Evolutionary conservation across 2,797 vertebrate genomes (phyloP), one percentile per base, ranked within the genome.

Genomic region (Psittacula derbiana): DNA sequence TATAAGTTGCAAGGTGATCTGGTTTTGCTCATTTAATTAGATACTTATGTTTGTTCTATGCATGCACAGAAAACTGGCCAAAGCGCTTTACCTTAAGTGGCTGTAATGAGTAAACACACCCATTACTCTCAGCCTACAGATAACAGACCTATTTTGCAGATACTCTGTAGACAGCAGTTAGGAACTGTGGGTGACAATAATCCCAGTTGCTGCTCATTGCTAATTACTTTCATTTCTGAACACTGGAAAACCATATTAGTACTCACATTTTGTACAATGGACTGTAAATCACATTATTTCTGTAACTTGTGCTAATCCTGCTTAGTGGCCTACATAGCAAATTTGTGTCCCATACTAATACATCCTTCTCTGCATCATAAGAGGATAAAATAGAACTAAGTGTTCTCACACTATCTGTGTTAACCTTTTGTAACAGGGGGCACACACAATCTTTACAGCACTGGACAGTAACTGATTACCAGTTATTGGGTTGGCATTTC

Each of bases 11-110:
- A 86, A 92, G 60, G 83, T 83, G 82, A 91, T 93, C 88, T 93
- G 76, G 55, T 93, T 95, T 96, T 46, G 15, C 80, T 96, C 80
- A 91, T 87, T 93, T 94, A 78, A 79, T 93, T 86, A 87, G 60
- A 69, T 71, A 67, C 31, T 49, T 84, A 66, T 36, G 44, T 65
- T 86, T 91, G 38, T 88, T 88, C 75, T 70, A 53, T 13, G 40
- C 53, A 75, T 40, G 30, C 38, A 88, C 40, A 80, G 62, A 94
- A 92, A 93, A 93, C n/a, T 88, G 66, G 65, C 65, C 87, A 81
- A 88, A 95, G 84, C 57, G 27, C 58, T 91, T 87, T 87, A 89
- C 86, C 83, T 93, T 89, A 94, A 94, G 88, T 90, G 80, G 28
- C 18, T 96, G 30, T 91, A 93, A 94, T 80, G 58, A 93, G 74